Base-by-base conservation (phyloP, 2,797 vertebrate species). In the Sternarchorhynchus goeldii region DNA sequence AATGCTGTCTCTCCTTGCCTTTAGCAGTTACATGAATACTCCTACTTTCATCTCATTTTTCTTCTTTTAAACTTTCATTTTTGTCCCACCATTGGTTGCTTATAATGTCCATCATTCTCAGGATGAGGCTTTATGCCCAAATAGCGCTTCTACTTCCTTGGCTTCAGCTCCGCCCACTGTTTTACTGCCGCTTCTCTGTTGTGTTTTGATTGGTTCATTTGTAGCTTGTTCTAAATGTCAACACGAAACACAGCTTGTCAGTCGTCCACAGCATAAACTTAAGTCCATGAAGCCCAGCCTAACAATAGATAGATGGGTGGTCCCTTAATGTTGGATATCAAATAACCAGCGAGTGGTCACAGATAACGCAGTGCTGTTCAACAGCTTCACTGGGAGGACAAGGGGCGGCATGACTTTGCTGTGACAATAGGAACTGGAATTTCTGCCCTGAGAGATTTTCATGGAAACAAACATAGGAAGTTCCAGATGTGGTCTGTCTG, bases 101-200 rank as follows among this genome's bases (percentile, higher is more conserved):
- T 93, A 81, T 93, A 90, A 91, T 85, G 74, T 91, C 73, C 84
- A 91, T 93, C 93, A 91, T 92, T 91, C 90, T 93, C 80, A 98
- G 96, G 95, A 97, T 91, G 94, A 94, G 90, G 94, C 94, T 90
- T 89, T 95, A 92, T 98, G 96, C 87, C 95, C 95, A 89, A 89
- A 93, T 92, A 97, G 92, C 95, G 90, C 84, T 92, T 93, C 92
- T 89, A 94, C 91, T 90, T 81, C 93, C 86, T 88, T 94, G 92
- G 93, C 75, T 88, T 90, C 91, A 20, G 76, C 91, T 90, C 89
- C 92, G 88, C 84, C 93, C 91, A 88, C 94, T 90, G 94, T 95
- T 93, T 94, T 95, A 92, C 94, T 96, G 91, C 92, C 93, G 92
- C 91, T 94, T 92, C 91, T 93, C 90, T 91, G 95, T 90, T 94